phyloP scores from a whole-genome alignment of 2,888 invertebrate species.

The Eristalis pertinax region DNA sequence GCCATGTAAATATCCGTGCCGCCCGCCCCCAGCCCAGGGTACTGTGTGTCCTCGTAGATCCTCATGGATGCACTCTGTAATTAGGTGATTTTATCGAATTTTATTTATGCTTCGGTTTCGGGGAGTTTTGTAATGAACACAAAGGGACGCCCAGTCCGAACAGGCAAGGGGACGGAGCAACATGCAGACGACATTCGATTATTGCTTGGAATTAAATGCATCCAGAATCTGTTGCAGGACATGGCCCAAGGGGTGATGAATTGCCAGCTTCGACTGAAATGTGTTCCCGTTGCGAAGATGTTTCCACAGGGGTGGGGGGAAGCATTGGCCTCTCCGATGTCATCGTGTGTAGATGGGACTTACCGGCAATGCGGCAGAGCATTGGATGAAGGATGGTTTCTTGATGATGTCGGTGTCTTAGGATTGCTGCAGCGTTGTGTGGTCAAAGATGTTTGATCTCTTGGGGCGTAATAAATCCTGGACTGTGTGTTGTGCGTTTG shows the following conservation, averaged over 20 bases:
- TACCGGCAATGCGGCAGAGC: conserved; percentile 58
- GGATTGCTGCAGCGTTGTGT: conserved; percentile 2
- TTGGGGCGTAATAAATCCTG: conserved; percentile 34
- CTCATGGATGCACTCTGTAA: conserved; percentile 73
- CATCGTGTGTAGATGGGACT: conserved; percentile 29
- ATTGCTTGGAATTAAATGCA: conserved; percentile 56
- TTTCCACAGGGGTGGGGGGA: conserved; percentile 34
- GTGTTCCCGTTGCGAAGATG: conserved; percentile 42
- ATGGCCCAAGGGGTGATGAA: conserved; percentile 40
- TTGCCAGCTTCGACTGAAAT: conserved; percentile 10
- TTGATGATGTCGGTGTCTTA: conserved; percentile 34
- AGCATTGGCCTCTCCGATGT: conserved; percentile 35
- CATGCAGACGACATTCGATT: conserved; percentile 60
- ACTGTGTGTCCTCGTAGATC: background rate
- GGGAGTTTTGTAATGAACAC: conserved; percentile 65
- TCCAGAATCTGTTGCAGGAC: conserved; percentile 39
- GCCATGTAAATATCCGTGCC: background rate
- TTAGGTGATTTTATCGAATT: conserved; percentile 76
- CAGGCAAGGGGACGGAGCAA: conserved; percentile 14
- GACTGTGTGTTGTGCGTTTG: background rate
- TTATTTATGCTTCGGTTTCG: conserved; percentile 74
- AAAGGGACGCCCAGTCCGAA: conserved; percentile 32
- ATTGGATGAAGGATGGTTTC: conserved; percentile 44
- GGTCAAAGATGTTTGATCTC: conserved; percentile 37
- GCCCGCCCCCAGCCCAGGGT: no score